Percentiles rank a stretch among this genome's conserved stretches.
phyloP scores from a whole-genome alignment of 1,140 invertebrate species.

The Sycophila sp. region DNA sequence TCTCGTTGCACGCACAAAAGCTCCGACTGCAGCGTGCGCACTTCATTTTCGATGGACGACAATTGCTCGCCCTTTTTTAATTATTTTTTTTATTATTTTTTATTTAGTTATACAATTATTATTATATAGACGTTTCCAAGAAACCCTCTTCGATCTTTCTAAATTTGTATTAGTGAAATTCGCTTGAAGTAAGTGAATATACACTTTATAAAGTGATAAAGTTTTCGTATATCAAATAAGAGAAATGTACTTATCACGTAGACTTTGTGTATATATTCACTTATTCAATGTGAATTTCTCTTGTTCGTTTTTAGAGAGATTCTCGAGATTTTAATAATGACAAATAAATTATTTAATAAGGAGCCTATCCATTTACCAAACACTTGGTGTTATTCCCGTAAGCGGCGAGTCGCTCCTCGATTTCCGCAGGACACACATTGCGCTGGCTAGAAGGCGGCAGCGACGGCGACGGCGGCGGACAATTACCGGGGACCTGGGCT shows the following conservation, averaged over 20 bases:
- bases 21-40: slow-evolving; percentile 71
- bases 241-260: slow-evolving; percentile 1
- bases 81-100: background rate
- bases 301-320: no score
- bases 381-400: slow-evolving; percentile 52
- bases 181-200: background rate
- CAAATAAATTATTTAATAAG: no score
- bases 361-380: no score
- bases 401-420: slow-evolving; percentile 44
- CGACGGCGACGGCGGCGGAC: background rate
- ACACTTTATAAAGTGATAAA: no score
- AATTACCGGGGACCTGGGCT: background rate
- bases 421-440: slow-evolving; percentile 49
- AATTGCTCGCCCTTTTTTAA: slow-evolving; percentile 53
- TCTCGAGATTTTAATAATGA: no score
- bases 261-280: no score
- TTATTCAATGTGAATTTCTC: no score
- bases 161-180: background rate
- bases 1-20: slow-evolving; percentile 69
- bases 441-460: background rate
- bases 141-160: no score
- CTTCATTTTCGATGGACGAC: slow-evolving; percentile 64
- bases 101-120: no score
- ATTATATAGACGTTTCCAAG: no score
- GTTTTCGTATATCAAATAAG: slow-evolving; percentile 19